These are phyloP conservation scores for Brotogeris chrysoptera DNA, from an alignment of 2,797 vertebrate species.

Conservation along the genomic window DNA sequence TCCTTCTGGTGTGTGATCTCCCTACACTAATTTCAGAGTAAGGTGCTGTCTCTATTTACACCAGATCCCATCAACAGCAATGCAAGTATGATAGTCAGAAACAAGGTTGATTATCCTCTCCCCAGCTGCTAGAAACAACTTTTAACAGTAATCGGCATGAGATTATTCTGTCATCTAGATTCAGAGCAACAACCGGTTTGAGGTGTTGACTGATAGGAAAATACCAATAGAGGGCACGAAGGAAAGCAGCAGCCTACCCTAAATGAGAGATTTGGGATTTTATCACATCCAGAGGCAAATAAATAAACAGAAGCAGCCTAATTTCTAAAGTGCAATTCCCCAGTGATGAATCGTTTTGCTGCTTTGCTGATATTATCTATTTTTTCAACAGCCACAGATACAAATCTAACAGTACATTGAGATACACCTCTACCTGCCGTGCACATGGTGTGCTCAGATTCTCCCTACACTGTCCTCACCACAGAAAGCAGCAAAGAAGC, in stretches of 20 bases:
- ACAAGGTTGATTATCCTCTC: constrained; percentile 52
- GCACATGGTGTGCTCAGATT: not conserved
- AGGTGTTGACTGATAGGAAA: constrained; percentile 79
- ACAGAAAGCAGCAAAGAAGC: not conserved
- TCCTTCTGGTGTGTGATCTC: not conserved
- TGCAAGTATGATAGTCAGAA: constrained; percentile 68
- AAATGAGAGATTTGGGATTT: not conserved
- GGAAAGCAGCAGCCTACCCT: constrained; percentile 13
- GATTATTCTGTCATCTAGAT: constrained; percentile 82
- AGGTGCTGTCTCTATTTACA: not conserved
- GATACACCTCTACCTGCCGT: not conserved
- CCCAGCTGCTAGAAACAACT: constrained; percentile 73
- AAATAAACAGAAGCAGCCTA: not conserved
- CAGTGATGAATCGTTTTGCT: not conserved
- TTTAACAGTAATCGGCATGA: constrained; percentile 79
- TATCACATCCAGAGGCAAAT: not conserved
- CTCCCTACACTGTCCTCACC: not conserved
- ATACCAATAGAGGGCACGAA: constrained; percentile 70
- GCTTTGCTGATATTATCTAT: not conserved
- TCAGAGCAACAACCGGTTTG: constrained; percentile 77
- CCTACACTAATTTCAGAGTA: not conserved
- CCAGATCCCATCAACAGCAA: constrained; percentile 51
- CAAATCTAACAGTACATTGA: not conserved
- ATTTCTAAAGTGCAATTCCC: not conserved
- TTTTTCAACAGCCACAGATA: not conserved